Evolutionary conservation across 2,888 invertebrate genomes (phyloP), one percentile per base, ranked within the genome.

Genomic region (Philaethria dido): DNA sequence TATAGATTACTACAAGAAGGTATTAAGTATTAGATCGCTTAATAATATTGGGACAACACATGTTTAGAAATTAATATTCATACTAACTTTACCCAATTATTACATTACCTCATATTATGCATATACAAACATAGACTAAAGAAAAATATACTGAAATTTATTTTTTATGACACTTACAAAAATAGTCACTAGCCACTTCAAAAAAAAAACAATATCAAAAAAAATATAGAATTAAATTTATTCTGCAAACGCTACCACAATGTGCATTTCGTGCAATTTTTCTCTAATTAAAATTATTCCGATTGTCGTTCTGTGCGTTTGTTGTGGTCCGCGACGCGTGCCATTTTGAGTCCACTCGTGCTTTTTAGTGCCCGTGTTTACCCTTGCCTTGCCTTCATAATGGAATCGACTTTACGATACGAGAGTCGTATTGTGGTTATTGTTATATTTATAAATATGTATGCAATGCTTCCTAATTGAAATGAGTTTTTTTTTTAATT

Each of bases 261-360:
- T 88, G 88, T 79, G 80, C 87, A 87, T 85, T 89, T 89, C 78
- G 77, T 82, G 83, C 84, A 87, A 86, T 92, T 92, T 92, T 92
- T 92, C 89, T 92, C 92, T 92, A 92, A 92, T 92, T 92, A 92
- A 92, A 92, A 90, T 90, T 87, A 92, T 91, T 81, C 83, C 86
- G 87, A 92, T 92, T 92, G 92, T 92, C 88, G 88, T 89, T 80
- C 74, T 84, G 81, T 84, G 82, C 89, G 89, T 91, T 91, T 92
- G 91, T 89, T 89, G 89, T 85, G 89, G 86, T 80, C 83, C 78
- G 78, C 80, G 91, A 88, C 91, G 89, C 91, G 91, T 91, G 91
- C 85, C 86, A 78, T 85, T 83, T 87, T 74, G 80, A 90, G 89
- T 74, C 79, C 84, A 80, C 90, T 90, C 81, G 84, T 89, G 89